Conservation (phyloP, 2,888 invertebrate genomes). For the Drosophila quasianomalipes region DNA sequence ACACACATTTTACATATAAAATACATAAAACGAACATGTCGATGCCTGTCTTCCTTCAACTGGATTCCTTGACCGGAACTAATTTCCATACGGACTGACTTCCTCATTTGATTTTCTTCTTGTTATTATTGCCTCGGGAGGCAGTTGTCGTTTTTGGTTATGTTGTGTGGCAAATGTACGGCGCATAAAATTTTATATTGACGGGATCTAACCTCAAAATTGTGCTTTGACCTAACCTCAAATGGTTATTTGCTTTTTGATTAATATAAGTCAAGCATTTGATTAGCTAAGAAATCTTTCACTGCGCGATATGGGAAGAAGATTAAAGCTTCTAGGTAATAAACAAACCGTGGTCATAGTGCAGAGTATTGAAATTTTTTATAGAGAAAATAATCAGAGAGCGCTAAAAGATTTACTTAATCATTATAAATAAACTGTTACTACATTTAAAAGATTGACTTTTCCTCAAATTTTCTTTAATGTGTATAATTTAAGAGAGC, state of each 20-base stretch:
- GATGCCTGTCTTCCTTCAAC: slow-evolving; percentile 23
- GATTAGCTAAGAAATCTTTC: neutral
- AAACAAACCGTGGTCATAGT: neutral
- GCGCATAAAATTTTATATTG: slow-evolving; percentile 65
- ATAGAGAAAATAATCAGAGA: neutral
- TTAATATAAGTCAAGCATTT: slow-evolving; percentile 8
- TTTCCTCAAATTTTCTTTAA: neutral
- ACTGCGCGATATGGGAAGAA: neutral
- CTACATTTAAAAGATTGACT: neutral
- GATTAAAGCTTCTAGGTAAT: neutral
- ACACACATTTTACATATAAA: slow-evolving; percentile 83
- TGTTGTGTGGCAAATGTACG: slow-evolving; percentile 54
- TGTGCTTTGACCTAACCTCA: slow-evolving; percentile 37
- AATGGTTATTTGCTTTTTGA: slow-evolving; percentile 35
- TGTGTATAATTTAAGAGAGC: neutral
- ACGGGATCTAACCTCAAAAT: slow-evolving; percentile 61
- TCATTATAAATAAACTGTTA: neutral
- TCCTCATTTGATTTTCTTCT: slow-evolving; percentile 68
- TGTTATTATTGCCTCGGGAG: slow-evolving; percentile 50
- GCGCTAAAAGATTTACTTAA: neutral
- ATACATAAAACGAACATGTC: slow-evolving; percentile 85
- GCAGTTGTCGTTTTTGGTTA: slow-evolving; percentile 47
- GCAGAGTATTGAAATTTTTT: neutral
- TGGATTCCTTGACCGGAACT: slow-evolving; percentile 70
- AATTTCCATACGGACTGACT: slow-evolving; percentile 62